Conservation (phyloP, 2,113 vertebrate species). For the Melanerpes aurifrons region DNA sequence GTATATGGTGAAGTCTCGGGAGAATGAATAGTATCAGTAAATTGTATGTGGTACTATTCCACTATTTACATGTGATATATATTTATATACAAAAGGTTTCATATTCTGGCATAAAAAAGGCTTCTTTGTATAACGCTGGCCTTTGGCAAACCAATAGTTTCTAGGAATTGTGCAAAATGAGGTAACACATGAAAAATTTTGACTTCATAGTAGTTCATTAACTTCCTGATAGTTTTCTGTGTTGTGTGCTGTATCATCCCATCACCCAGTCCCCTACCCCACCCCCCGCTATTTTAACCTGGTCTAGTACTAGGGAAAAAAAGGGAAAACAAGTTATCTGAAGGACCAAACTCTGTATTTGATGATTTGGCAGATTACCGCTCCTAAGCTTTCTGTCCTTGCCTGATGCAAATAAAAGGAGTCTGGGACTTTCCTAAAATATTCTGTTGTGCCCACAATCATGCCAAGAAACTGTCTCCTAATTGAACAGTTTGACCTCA, state of each 20-base stretch:
- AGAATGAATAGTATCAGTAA: neutral
- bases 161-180: conserved; percentile 13
- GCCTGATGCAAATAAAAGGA: neutral
- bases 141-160: neutral
- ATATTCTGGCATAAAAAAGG: conserved; percentile 1
- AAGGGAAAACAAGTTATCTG: neutral
- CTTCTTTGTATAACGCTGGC: conserved; percentile 14
- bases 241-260: neutral
- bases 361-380: neutral
- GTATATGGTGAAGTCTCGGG: neutral
- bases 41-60: neutral
- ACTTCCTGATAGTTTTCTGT: neutral
- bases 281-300: neutral
- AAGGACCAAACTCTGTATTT: neutral
- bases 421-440: neutral
- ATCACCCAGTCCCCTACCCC: neutral
- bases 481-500: neutral
- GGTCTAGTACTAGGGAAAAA: neutral
- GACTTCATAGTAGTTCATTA: neutral
- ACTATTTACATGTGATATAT: neutral
- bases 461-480: neutral
- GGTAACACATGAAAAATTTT: neutral
- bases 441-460: neutral
- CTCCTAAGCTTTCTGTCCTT: neutral
- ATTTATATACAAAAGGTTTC: neutral